Evolutionary conservation across 1,140 invertebrate genomes (phyloP).

Genomic region (Theocolax elegans): DNA sequence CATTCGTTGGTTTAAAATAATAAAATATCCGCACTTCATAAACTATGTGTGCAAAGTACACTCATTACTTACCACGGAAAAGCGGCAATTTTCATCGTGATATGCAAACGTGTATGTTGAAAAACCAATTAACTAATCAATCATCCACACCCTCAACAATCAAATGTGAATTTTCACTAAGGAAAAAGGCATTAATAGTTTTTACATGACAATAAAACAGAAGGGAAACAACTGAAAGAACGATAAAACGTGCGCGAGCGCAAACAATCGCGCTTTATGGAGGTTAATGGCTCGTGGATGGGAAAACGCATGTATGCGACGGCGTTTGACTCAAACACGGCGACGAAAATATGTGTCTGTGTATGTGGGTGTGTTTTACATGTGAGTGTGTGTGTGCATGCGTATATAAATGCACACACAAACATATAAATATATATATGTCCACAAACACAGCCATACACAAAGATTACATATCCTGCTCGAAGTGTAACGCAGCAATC

Average conservation of each 20-base stretch:
- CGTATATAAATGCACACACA: too few relatives aligned
- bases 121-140: background rate
- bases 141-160: background rate
- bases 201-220: conserved; percentile 9
- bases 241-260: background rate
- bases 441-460: background rate
- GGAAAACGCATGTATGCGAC: conserved; percentile 8
- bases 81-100: too few relatives aligned
- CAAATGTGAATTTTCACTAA: conserved; percentile 1
- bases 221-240: background rate
- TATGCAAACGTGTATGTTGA: too few relatives aligned
- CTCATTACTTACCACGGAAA: too few relatives aligned
- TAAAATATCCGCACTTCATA: too few relatives aligned
- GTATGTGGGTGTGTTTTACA: too few relatives aligned
- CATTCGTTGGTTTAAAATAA: too few relatives aligned
- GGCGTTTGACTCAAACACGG: background rate
- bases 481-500: conserved; percentile 6
- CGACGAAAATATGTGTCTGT: background rate
- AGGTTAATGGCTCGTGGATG: conserved; percentile 24
- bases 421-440: too few relatives aligned
- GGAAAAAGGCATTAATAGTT: background rate
- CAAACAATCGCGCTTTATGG: conserved; percentile 17
- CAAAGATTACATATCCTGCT: background rate
- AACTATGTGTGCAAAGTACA: too few relatives aligned
- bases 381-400: too few relatives aligned